phyloP scores from a whole-genome alignment of 2,888 invertebrate genomes.

The Andrena marginata region DNA sequence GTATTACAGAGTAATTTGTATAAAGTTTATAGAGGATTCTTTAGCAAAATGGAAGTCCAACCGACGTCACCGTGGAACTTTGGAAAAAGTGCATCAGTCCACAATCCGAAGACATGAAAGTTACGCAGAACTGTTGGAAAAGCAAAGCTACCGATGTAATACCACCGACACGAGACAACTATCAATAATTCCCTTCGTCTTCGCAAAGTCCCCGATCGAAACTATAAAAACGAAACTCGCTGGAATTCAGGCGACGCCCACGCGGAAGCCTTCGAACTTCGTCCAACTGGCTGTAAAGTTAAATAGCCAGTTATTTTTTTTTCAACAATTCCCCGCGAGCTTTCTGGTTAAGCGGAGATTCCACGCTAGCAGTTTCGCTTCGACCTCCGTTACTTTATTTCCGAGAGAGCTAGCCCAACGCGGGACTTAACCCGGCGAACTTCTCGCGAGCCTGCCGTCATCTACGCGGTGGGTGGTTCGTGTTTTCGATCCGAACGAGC shows the following conservation, averaged over 20 bases:
- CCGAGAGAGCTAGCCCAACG: slow-evolving; percentile 20
- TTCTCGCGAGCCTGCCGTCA: neutral
- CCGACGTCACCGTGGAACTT: no score
- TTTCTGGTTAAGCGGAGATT: neutral
- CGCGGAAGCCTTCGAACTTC: neutral
- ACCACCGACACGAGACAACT: neutral
- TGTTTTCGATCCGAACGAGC: slow-evolving; percentile 22
- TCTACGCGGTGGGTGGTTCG: neutral
- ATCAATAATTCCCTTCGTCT: neutral
- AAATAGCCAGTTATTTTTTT: neutral
- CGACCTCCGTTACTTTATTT: slow-evolving; percentile 42
- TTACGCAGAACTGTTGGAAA: neutral
- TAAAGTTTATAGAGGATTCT: no score
- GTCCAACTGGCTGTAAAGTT: neutral
- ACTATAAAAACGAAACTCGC: neutral
- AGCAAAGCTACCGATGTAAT: neutral
- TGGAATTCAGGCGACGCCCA: neutral
- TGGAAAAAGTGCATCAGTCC: no score
- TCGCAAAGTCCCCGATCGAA: neutral
- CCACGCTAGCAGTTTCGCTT: neutral
- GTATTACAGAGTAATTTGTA: no score
- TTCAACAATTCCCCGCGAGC: neutral
- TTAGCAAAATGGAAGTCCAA: no score
- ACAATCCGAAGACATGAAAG: no score
- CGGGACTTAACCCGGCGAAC: slow-evolving; percentile 15